phyloP scores from a whole-genome alignment of 2,888 invertebrate genomes.

The Monopis laevigella region DNA sequence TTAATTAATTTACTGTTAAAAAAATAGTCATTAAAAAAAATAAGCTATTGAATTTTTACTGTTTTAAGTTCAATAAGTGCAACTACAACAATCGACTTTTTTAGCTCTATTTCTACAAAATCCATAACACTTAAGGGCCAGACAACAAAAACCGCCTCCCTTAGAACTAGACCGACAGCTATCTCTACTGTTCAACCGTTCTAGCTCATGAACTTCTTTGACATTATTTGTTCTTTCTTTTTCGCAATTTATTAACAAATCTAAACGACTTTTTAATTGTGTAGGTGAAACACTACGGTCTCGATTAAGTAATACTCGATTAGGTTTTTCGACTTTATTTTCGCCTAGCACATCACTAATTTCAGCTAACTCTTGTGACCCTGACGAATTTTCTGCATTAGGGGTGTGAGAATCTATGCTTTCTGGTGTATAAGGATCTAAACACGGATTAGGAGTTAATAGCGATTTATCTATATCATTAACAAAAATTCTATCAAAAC shows the following conservation, averaged over 20 bases:
- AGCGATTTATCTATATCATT: constrained; percentile 64
- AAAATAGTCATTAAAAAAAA: too few species aligned
- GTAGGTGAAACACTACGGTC: constrained; percentile 69
- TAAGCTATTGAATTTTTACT: neutral
- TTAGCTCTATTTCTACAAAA: constrained; percentile 46
- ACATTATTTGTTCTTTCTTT: neutral
- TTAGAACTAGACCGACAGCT: constrained; percentile 48
- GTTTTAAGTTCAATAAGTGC: constrained; percentile 27
- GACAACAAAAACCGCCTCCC: constrained; percentile 43
- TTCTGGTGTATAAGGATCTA: constrained; percentile 86
- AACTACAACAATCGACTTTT: constrained; percentile 35
- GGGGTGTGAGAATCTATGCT: constrained; percentile 82
- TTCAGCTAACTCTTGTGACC: constrained; percentile 37
- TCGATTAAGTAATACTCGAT: constrained; percentile 29
- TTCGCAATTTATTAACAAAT: constrained; percentile 37
- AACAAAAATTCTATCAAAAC: constrained; percentile 50
- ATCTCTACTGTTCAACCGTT: constrained; percentile 45
- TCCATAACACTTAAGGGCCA: constrained; percentile 52
- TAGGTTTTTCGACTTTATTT: constrained; percentile 27
- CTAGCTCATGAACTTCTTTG: constrained; percentile 31
- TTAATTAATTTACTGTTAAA: too few species aligned
- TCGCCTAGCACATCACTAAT: constrained; percentile 32
- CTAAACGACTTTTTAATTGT: constrained; percentile 70
- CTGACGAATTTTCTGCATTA: constrained; percentile 48
- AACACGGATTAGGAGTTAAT: constrained; percentile 40